A percentile compares a stretch with the other conserved stretches of the same genome.
Conservation (phyloP, 1,140 invertebrate genomes). For the Papilio dardanus region DNA sequence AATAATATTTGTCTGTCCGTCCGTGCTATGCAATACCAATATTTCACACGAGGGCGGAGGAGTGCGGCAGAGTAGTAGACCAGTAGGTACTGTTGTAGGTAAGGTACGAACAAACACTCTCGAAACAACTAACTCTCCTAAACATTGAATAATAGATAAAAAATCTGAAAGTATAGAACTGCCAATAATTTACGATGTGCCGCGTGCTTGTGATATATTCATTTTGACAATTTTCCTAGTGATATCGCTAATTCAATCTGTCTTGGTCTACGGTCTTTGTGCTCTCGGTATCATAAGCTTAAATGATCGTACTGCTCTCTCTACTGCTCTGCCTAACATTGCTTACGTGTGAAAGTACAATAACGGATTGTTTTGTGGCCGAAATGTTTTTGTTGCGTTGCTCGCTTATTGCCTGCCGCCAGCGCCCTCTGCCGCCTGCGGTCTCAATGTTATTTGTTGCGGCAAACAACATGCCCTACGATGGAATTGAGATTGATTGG, state of each 20-base stretch:
- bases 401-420: constrained; percentile 3
- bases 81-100: background rate
- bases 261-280: too few species aligned
- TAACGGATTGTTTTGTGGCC: constrained; percentile 18
- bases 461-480: background rate
- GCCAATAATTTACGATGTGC: background rate
- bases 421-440: constrained; percentile 6
- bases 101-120: too few species aligned
- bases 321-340: background rate
- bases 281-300: too few species aligned
- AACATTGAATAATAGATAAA: background rate
- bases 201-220: too few species aligned
- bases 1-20: constrained; percentile 34
- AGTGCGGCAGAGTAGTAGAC: background rate
- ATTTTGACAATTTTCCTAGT: too few species aligned
- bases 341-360: background rate
- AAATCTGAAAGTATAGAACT: background rate
- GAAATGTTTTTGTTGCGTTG: constrained; percentile 22
- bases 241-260: too few species aligned
- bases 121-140: too few species aligned
- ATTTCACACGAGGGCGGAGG: background rate
- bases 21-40: background rate
- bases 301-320: background rate
- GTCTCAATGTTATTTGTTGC: constrained; percentile 7
- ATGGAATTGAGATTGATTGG: constrained; percentile 8